Conservation (phyloP, 2,888 invertebrate genomes). For the Eucriotettix oculatus region DNA sequence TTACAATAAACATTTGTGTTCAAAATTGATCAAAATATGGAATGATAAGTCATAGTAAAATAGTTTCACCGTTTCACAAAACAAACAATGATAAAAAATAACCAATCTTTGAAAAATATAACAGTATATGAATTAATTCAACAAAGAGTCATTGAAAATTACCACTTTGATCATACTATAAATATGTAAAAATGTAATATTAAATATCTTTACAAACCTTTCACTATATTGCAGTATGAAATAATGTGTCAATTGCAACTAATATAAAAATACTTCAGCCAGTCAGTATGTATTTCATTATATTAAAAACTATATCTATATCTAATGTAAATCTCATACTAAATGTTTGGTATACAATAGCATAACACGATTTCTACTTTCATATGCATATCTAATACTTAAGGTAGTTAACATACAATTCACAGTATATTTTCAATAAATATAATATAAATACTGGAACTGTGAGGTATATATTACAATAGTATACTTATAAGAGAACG, state of each 20-base stretch:
- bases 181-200: too few species aligned
- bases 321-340: background rate
- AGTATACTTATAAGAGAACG: too few species aligned
- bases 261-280: conserved; percentile 1
- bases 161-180: too few species aligned
- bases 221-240: background rate
- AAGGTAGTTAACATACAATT: background rate
- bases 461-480: too few species aligned
- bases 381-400: background rate
- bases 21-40: too few species aligned
- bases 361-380: background rate
- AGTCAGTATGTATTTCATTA: background rate
- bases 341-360: background rate
- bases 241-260: background rate
- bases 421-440: background rate
- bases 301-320: background rate
- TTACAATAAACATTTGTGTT: too few species aligned
- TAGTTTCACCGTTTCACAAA: too few species aligned
- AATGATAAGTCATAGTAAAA: too few species aligned
- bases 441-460: background rate
- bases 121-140: background rate
- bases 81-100: too few species aligned
- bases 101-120: background rate
- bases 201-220: too few species aligned
- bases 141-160: background rate